Evolutionary conservation across 2,797 vertebrate genomes (phyloP).

Genomic region (Diglossa cyanea): DNA sequence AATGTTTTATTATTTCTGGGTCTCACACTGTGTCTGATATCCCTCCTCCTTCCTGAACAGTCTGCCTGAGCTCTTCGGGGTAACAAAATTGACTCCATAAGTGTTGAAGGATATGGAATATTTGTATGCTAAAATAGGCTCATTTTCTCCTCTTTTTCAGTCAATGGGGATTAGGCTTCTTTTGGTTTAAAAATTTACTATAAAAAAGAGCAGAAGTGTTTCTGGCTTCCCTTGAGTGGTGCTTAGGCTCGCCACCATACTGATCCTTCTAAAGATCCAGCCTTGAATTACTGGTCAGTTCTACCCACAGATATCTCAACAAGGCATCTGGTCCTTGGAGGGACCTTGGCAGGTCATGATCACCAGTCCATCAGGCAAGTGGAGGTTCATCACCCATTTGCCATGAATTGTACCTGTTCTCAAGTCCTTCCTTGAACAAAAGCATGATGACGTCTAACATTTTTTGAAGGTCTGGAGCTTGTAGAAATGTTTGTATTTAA

Average conservation of each 20-base stretch:
- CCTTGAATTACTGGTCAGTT: background rate
- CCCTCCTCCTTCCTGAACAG: background rate
- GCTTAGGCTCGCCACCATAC: background rate
- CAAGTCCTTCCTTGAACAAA: background rate
- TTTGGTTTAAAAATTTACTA: background rate
- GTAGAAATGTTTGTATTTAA: background rate
- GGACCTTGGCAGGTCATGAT: background rate
- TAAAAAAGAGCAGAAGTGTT: background rate
- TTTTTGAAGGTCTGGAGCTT: background rate
- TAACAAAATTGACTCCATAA: background rate
- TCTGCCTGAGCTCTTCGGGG: background rate
- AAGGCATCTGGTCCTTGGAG: background rate
- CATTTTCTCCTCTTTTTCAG: background rate
- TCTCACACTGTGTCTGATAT: background rate
- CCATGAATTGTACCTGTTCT: background rate
- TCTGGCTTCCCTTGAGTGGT: background rate
- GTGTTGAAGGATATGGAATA: background rate
- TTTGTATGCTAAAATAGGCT: background rate
- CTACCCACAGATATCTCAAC: background rate
- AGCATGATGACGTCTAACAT: background rate
- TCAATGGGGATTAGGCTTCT: background rate
- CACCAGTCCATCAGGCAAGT: background rate
- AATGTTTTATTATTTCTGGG: background rate
- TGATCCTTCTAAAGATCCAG: background rate
- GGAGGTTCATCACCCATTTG: background rate